Conservation (phyloP, 2,113 vertebrate genomes). For the Cottus gobio region DNA sequence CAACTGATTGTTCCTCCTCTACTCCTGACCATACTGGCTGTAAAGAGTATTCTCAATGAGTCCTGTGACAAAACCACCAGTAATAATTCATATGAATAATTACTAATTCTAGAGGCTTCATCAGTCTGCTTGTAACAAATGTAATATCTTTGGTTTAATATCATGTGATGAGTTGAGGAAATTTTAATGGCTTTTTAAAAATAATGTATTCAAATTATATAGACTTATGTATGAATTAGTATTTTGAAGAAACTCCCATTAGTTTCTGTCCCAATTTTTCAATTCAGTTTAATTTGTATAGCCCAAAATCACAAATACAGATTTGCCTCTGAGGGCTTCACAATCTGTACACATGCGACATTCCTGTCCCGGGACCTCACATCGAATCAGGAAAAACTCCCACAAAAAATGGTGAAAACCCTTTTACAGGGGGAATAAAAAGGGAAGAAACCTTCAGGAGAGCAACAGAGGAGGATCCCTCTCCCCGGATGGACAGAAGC, state of each 20-base stretch:
- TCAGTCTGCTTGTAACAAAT: neutral
- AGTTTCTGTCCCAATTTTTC: neutral
- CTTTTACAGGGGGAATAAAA: no score
- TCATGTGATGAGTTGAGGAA: neutral
- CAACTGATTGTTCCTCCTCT: neutral
- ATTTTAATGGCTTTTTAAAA: neutral
- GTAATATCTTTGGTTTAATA: neutral
- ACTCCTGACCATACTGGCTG: neutral
- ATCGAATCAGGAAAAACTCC: no score
- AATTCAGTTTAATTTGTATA: no score
- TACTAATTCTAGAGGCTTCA: neutral
- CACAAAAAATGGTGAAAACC: no score
- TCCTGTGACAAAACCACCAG: neutral
- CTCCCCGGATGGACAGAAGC: no score
- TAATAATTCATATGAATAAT: neutral
- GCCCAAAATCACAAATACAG: no score
- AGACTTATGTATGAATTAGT: neutral
- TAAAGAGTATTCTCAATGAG: neutral
- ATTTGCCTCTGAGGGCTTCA: no score
- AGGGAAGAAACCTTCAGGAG: no score
- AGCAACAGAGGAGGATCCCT: no score
- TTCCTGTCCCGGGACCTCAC: no score
- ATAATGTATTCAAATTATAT: neutral
- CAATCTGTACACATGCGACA: no score
- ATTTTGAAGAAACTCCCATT: neutral